Percentiles rank a stretch among this genome's conserved stretches.
phyloP scores from a whole-genome alignment of 2,888 invertebrate species.

The Drosophila neotestacea region DNA sequence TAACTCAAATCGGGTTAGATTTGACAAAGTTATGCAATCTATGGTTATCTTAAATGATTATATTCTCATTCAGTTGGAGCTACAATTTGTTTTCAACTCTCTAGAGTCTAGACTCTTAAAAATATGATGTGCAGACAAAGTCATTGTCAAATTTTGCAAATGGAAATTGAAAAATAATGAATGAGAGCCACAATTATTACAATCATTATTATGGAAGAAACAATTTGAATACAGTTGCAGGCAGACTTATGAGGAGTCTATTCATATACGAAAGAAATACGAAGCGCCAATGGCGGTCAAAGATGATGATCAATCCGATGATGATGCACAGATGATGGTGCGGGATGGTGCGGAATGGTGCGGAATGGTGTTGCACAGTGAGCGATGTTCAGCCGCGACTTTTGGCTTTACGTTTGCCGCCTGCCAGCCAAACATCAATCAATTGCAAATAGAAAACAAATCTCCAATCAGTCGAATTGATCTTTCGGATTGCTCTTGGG shows the following conservation, averaged over 20 bases:
- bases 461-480: slow-evolving; percentile 75
- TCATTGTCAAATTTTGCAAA: neutral
- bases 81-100: neutral
- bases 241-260: slow-evolving; percentile 12
- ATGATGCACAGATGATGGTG: neutral
- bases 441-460: slow-evolving; percentile 78
- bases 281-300: slow-evolving; percentile 10
- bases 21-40: too few relatives aligned
- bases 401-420: slow-evolving; percentile 54
- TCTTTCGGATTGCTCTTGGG: slow-evolving; percentile 50
- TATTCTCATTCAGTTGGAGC: neutral
- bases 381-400: slow-evolving; percentile 55
- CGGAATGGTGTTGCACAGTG: slow-evolving; percentile 27
- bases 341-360: neutral
- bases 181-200: slow-evolving; percentile 34
- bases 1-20: too few relatives aligned
- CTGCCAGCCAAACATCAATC: slow-evolving; percentile 64
- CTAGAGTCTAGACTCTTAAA: neutral
- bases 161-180: slow-evolving; percentile 19
- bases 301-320: slow-evolving; percentile 16
- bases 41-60: too few relatives aligned
- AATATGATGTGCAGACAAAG: neutral
- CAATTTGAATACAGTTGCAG: slow-evolving; percentile 27
- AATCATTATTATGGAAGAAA: slow-evolving; percentile 16
- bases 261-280: slow-evolving; percentile 5